Conservation (phyloP, 2,888 invertebrate species). For the Incurvaria masculella region DNA sequence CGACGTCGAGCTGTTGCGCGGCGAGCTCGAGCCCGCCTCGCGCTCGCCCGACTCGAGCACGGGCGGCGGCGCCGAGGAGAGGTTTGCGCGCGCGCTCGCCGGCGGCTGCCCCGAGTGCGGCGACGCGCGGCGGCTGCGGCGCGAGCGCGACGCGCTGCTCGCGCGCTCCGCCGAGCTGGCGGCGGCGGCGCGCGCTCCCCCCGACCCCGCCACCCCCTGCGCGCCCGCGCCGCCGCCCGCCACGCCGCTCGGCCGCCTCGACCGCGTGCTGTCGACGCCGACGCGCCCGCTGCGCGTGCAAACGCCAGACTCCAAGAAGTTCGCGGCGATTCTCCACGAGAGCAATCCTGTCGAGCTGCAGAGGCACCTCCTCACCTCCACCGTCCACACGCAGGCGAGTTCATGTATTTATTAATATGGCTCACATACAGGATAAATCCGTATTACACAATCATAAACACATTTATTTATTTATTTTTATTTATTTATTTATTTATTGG, state of each 20-base stretch:
- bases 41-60: constrained; percentile 46
- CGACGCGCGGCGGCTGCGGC: constrained; percentile 60
- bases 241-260: constrained; percentile 66
- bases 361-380: constrained; percentile 75
- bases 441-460: no score
- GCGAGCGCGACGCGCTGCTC: constrained; percentile 72
- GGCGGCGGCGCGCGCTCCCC: constrained; percentile 62
- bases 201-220: constrained; percentile 23
- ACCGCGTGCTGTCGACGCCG: constrained; percentile 66
- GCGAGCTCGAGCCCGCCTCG: constrained; percentile 30
- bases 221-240: constrained; percentile 43
- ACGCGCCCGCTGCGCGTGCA: constrained; percentile 60
- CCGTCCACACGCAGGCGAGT: constrained; percentile 80
- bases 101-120: constrained; percentile 24
- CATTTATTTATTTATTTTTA: constrained; percentile 1
- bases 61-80: constrained; percentile 63
- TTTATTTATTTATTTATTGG: constrained; percentile 13
- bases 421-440: no score
- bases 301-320: constrained; percentile 69
- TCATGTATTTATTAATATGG: no score
- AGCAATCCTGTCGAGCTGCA: constrained; percentile 79
- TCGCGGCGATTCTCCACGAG: constrained; percentile 81
- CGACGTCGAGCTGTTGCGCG: constrained; percentile 66
- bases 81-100: constrained; percentile 53
- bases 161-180: constrained; percentile 75